Conservation (phyloP, 2,797 vertebrate species). For the Semotilus atromaculatus region DNA sequence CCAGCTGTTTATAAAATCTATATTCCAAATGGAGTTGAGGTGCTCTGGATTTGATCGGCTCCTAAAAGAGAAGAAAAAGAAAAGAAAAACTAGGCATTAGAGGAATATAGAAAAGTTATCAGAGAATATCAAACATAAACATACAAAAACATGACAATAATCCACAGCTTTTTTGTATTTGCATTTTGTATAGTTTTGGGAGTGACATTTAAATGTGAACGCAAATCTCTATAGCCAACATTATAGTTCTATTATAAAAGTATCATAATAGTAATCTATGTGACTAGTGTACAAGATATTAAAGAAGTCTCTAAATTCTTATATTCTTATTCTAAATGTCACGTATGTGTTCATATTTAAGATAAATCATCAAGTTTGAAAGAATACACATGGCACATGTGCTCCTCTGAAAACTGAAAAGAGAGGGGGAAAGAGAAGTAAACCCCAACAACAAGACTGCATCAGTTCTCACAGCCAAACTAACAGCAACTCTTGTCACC, state of each 20-base stretch:
- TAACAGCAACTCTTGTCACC: background rate
- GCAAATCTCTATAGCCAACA: too few relatives aligned
- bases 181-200: background rate
- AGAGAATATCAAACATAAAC: background rate
- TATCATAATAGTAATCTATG: too few relatives aligned
- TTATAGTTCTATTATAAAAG: too few relatives aligned
- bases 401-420: too few relatives aligned
- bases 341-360: too few relatives aligned
- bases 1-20: constrained; percentile 98
- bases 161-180: background rate
- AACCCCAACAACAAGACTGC: constrained; percentile 2
- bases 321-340: too few relatives aligned
- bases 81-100: constrained; percentile 27
- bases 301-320: background rate
- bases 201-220: background rate
- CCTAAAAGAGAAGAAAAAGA: constrained; percentile 77
- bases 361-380: too few relatives aligned
- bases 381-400: too few relatives aligned
- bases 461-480: constrained; percentile 13
- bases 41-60: constrained; percentile 96
- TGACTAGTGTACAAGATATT: background rate
- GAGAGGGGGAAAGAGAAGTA: background rate
- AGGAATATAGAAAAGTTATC: background rate
- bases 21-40: constrained; percentile 98
- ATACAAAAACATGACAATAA: constrained; percentile 5